Evolutionary conservation across 2,797 vertebrate species (phyloP).

Genomic region (Sebastes matsubarae): DNA sequence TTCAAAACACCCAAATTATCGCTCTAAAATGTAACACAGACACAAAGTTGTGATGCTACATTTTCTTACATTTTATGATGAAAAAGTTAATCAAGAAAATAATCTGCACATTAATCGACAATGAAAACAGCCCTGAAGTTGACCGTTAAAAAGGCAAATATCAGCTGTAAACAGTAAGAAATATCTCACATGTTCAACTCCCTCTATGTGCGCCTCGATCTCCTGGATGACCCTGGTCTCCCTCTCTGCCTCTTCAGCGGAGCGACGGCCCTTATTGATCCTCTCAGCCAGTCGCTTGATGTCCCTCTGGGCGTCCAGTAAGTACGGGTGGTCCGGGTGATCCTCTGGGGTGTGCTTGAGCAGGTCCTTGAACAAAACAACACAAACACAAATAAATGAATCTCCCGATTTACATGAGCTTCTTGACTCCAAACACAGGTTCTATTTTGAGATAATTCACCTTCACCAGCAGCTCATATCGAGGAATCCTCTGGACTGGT

Average conservation of each 20-base stretch:
- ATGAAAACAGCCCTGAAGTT: neutral
- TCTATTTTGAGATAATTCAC: conserved; percentile 65
- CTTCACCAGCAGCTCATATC: conserved; percentile 97
- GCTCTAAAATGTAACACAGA: too few species aligned
- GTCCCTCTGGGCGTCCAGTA: conserved; percentile 93
- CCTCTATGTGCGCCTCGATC: conserved; percentile 97
- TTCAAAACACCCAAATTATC: too few species aligned
- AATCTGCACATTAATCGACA: neutral
- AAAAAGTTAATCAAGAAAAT: neutral
- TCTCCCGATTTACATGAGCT: neutral
- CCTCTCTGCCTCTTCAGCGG: conserved; percentile 93
- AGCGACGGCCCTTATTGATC: conserved; percentile 96
- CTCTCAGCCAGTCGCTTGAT: conserved; percentile 95
- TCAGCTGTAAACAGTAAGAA: neutral
- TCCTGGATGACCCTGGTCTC: conserved; percentile 96
- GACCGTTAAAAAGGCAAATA: neutral
- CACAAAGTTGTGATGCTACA: too few species aligned
- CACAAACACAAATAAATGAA: neutral
- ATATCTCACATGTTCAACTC: conserved; percentile 91
- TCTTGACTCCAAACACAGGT: neutral
- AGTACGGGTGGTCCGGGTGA: conserved; percentile 91
- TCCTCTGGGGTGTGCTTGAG: conserved; percentile 96
- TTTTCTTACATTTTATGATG: neutral
- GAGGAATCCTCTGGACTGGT: conserved; percentile 96
- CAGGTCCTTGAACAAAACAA: conserved; percentile 85